Evolutionary conservation across 2,888 invertebrate genomes (phyloP).

Genomic region (Eupithecia subumbrata): DNA sequence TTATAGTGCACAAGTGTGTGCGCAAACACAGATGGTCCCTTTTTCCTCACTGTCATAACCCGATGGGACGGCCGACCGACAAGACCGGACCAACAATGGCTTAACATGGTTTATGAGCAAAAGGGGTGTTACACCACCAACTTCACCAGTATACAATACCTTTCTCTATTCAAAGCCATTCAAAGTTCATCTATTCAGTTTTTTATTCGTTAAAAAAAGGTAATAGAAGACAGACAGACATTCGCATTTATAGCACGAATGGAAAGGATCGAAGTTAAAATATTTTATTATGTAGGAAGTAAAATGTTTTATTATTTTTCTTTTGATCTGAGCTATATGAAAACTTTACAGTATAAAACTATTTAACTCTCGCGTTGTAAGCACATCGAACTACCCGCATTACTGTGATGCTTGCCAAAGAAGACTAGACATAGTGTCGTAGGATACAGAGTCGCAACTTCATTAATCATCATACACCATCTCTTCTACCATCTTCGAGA

Average conservation of each 20-base stretch:
- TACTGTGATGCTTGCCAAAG: conserved; percentile 43
- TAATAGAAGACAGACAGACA: neutral
- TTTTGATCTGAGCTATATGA: neutral
- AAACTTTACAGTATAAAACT: conserved; percentile 30
- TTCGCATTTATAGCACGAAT: neutral
- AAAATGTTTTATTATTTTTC: neutral
- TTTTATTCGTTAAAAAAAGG: too few relatives aligned
- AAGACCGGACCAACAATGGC: too few relatives aligned
- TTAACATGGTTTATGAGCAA: too few relatives aligned
- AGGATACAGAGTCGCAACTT: conserved; percentile 11
- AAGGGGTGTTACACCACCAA: too few relatives aligned
- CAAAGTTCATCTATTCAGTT: too few relatives aligned
- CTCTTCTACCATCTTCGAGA: neutral
- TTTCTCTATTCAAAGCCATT: too few relatives aligned
- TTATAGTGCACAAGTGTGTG: too few relatives aligned
- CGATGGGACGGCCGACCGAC: too few relatives aligned
- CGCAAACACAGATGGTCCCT: too few relatives aligned
- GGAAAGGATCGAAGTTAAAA: neutral
- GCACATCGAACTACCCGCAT: conserved; percentile 41
- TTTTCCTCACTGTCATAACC: too few relatives aligned
- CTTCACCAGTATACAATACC: too few relatives aligned
- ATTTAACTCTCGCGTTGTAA: conserved; percentile 40
- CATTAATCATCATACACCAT: neutral
- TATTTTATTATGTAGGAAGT: neutral
- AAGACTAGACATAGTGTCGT: conserved; percentile 21